Percentiles rank a stretch among this genome's conserved stretches.
Evolutionary conservation across 2,888 invertebrate species (phyloP).

Genomic region (Icerya purchasi): DNA sequence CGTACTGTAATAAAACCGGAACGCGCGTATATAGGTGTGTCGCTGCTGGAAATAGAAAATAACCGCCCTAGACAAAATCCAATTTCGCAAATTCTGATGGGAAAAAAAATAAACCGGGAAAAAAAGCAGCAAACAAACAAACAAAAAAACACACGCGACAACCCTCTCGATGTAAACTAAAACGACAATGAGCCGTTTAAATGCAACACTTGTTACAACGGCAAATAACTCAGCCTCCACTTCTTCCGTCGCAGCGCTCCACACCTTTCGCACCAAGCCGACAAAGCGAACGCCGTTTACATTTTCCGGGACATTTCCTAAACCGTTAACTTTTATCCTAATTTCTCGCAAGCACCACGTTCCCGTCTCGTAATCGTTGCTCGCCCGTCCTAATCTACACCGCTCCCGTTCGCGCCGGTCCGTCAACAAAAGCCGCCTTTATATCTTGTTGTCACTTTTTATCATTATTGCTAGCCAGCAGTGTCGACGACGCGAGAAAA

Average conservation of each 20-base stretch:
- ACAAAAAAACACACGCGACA: no score
- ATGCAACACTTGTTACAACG: conserved; percentile 10
- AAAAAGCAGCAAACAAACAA: no score
- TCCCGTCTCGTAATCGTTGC: no score
- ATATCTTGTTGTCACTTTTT: conserved; percentile 1
- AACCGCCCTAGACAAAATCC: no score
- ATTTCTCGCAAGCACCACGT: conserved; percentile 3
- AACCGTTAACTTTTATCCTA: conserved; percentile 12
- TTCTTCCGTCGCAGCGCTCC: not conserved
- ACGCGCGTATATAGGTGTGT: no score
- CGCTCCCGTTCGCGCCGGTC: not conserved
- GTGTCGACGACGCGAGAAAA: not conserved
- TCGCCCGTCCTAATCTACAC: no score
- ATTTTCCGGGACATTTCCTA: conserved; percentile 11
- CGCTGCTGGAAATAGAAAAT: no score
- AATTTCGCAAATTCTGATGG: no score
- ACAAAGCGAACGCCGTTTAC: conserved; percentile 8
- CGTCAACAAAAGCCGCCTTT: not conserved
- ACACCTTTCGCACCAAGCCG: not conserved
- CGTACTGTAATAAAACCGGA: no score
- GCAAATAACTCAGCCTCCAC: not conserved
- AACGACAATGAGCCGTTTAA: conserved; percentile 11
- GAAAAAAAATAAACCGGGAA: no score
- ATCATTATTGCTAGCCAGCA: not conserved
- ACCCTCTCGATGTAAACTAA: not conserved